A percentile compares a stretch with the other conserved stretches of the same genome.
Evolutionary conservation across 1,140 invertebrate species (phyloP).

Genomic region (Penaeus vannamei): DNA sequence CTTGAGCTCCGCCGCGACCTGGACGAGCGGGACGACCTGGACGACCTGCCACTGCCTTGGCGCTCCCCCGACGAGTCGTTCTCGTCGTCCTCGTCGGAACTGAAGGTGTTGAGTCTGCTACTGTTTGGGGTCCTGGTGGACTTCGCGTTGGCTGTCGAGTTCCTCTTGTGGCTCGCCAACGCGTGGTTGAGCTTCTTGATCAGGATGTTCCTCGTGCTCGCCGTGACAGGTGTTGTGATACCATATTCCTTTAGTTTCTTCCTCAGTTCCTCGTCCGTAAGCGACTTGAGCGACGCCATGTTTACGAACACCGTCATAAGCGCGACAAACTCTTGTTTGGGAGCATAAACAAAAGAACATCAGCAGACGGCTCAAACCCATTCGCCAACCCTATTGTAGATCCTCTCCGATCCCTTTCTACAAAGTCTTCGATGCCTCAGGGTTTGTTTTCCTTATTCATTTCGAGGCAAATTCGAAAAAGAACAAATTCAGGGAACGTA

Average conservation of each 20-base stretch:
- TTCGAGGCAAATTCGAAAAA: too few relatives aligned
- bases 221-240: conserved; percentile 55
- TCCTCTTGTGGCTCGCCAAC: conserved; percentile 45
- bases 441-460: neutral
- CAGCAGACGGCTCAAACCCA: neutral
- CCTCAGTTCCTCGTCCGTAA: conserved; percentile 51
- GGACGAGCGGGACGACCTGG: neutral
- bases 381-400: too few relatives aligned
- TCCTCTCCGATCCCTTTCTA: neutral
- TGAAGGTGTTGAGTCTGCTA: conserved; percentile 52
- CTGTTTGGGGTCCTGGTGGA: neutral
- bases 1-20: neutral
- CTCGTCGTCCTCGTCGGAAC: conserved; percentile 59
- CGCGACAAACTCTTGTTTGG: neutral
- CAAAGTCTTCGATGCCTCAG: neutral
- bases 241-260: conserved; percentile 49
- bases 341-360: neutral
- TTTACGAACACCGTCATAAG: conserved; percentile 51
- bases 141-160: neutral
- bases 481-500: too few relatives aligned
- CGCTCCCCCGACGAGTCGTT: conserved; percentile 23
- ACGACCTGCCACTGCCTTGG: conserved; percentile 2
- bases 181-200: conserved; percentile 62
- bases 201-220: conserved; percentile 50
- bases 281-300: conserved; percentile 56